phyloP scores from a whole-genome alignment of 2,797 vertebrate genomes.

The Siniperca undulata region DNA sequence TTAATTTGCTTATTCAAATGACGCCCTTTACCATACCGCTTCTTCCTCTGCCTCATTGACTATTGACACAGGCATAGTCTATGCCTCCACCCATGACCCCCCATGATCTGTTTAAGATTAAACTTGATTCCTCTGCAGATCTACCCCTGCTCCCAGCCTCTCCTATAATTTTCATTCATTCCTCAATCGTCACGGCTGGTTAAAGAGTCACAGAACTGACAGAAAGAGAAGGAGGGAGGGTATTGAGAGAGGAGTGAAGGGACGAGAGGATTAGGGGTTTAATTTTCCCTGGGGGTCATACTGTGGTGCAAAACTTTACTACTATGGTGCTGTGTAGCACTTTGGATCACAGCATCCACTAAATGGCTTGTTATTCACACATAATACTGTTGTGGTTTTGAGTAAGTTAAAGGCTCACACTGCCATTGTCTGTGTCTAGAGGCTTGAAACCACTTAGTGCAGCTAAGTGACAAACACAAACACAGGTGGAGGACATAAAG shows the following conservation, averaged over 20 bases:
- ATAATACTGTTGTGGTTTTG: conserved; percentile 1
- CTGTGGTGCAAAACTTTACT: conserved; percentile 26
- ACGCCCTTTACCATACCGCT: background rate
- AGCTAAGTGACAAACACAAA: conserved; percentile 65
- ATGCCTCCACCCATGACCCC: conserved; percentile 40
- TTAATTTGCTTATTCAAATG: conserved; percentile 51
- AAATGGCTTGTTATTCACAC: conserved; percentile 30
- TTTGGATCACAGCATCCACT: conserved; percentile 25
- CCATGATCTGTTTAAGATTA: conserved; percentile 48
- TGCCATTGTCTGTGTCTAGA: conserved; percentile 30
- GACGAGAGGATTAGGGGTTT: conserved; percentile 44
- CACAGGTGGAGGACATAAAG: conserved; percentile 63
- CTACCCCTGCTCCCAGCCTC: conserved; percentile 12
- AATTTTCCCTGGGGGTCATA: conserved; percentile 27
- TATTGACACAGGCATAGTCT: conserved; percentile 25
- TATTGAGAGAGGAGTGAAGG: conserved; percentile 40
- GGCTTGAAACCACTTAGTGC: conserved; percentile 58
- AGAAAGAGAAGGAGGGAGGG: conserved; percentile 58
- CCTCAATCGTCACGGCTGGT: conserved; percentile 65
- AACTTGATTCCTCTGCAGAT: conserved; percentile 45
- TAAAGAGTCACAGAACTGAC: conserved; percentile 70
- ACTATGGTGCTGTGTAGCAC: background rate
- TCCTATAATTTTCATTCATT: conserved; percentile 64
- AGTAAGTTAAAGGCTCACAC: conserved; percentile 6
- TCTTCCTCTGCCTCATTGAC: conserved; percentile 18